These are phyloP conservation scores for Aphrophora alni DNA, from an alignment of 2,888 invertebrate species.

Conservation along the genomic window DNA sequence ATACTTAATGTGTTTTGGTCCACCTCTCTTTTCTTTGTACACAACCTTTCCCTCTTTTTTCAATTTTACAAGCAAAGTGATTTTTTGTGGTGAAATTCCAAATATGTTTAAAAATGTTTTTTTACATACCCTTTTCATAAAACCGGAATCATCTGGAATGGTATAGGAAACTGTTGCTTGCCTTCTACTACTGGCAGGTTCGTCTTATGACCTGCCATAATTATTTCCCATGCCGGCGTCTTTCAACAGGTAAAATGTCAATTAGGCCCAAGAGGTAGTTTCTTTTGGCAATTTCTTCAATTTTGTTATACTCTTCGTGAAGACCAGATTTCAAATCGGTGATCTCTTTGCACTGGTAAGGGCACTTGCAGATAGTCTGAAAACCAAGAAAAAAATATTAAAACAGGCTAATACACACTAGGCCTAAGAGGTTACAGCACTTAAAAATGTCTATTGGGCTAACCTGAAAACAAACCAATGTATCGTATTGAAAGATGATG, in stretches of 20 bases:
- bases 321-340: background rate
- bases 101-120: background rate
- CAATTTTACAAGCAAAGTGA: background rate
- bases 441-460: no score
- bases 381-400: no score
- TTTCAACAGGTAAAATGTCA: constrained; percentile 7
- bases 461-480: no score
- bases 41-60: background rate
- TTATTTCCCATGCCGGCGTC: constrained; percentile 19
- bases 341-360: no score
- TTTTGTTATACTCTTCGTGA: background rate
- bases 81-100: background rate
- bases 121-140: background rate
- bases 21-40: background rate
- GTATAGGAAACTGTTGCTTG: constrained; percentile 12
- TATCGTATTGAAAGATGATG: no score
- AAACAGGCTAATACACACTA: no score
- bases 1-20: background rate
- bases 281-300: constrained; percentile 3
- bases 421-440: no score
- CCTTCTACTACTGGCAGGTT: background rate
- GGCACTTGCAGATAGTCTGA: no score
- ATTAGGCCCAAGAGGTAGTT: constrained; percentile 21
- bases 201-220: no score
- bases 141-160: constrained; percentile 7